Evolutionary conservation across 2,113 vertebrate species (phyloP), one percentile per base, ranked within the genome.

Genomic region (Calonectris borealis): DNA sequence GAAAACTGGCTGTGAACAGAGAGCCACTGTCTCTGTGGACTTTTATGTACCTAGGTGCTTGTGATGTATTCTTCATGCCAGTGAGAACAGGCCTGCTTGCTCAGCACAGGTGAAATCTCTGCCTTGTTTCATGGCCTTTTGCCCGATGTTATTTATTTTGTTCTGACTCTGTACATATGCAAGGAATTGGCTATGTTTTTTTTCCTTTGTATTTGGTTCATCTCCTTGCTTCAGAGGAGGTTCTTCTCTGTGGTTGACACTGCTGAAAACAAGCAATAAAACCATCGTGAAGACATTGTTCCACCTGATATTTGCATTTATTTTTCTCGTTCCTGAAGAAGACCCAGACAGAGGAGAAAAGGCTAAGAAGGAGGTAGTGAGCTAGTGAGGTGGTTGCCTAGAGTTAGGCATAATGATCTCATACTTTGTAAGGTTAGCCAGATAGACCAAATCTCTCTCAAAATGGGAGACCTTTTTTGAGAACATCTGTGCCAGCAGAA

Each of bases 191-290:
- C 82, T 88, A 44, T 65, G 52, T 81, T 73, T 61, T 42, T 61
- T 86, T 65, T 11, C 46, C 65, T 92, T 91, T 95, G 81, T 95
- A 87, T 85, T 88, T 61, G 64, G 44, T 93, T 96, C 89, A 52
- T 93, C 94, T 88, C 86, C 91, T 87, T 82, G 42, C 49, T 84
- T 69, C 58, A 36, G 81, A 90, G 94, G 91, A 88, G 94, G 32
- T 52, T 93, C 79, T 94, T 93, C 91, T 96, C 83, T 87, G 71
- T 96, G 90, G 88, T 93, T 94, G 91, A 95, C 65, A 57, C 76
- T 96, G 96, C 94, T 94, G 87, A 55, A 84, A 94, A 72, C 16
- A 80, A 97, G 95, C 94, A 97, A 97, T 97, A 97, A 97, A 97
- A 95, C 76, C 83, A 66, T 80, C 0, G 8, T 90, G 92, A 95